These are phyloP conservation scores for Tinamus guttatus DNA, from an alignment of 2,113 vertebrate genomes.

Conservation along the genomic window DNA sequence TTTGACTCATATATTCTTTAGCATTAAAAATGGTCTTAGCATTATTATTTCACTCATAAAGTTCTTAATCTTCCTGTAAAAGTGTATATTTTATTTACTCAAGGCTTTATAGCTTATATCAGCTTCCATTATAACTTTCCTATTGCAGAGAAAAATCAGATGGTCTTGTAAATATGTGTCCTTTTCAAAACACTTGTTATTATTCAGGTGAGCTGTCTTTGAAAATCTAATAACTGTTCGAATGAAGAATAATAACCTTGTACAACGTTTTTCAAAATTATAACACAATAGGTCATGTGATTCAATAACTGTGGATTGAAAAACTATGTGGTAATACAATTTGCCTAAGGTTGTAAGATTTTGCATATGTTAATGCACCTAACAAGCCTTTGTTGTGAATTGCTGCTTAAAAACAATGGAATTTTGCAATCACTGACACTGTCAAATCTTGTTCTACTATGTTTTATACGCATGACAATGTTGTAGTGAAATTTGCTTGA, in stretches of 20 bases:
- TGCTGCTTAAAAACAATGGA: background rate
- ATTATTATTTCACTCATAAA: background rate
- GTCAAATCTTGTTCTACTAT: background rate
- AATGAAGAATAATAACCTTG: background rate
- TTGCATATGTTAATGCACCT: constrained; percentile 3
- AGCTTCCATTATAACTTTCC: background rate
- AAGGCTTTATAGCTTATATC: background rate
- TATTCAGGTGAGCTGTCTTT: background rate
- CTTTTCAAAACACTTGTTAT: background rate
- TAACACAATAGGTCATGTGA: background rate
- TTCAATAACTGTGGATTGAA: background rate
- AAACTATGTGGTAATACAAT: background rate
- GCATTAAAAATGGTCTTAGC: background rate
- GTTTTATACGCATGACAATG: background rate
- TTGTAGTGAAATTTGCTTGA: background rate
- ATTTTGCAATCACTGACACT: background rate
- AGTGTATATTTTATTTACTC: background rate
- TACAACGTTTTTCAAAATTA: background rate
- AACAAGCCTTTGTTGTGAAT: background rate
- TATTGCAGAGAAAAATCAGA: background rate
- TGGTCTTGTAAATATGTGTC: background rate
- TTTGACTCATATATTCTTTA: background rate
- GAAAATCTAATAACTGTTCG: background rate
- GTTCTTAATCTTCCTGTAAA: background rate
- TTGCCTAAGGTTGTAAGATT: constrained; percentile 14